Base-by-base conservation (phyloP, 2,113 vertebrate species). In the Progne subis region DNA sequence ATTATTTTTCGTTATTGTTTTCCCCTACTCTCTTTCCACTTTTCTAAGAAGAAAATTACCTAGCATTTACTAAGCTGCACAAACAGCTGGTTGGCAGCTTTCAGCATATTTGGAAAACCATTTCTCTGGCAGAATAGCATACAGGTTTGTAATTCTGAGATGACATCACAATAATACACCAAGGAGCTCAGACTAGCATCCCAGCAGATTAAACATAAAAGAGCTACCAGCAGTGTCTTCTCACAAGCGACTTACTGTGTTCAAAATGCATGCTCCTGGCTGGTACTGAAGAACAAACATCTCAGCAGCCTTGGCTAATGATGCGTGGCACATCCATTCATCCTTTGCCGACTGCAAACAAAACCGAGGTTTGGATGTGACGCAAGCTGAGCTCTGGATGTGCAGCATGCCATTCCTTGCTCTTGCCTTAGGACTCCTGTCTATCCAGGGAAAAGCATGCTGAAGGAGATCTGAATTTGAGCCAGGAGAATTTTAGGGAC, bases 21-120 rank as follows among this genome's bases (percentile, higher is more conserved):
- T 61, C 18, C 61, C 34, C 46, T 76, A 68, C 19, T 81, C 34
- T 88, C 47, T 65, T 80, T 70, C 72, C 56, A 60, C 29, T 83
- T 94, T 76, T 53, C 65, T 69, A 81, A 90, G 72, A 88, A 91
- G 83, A 97, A 95, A 89, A 96, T 94, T 90, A 61, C 86, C 68
- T 86, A 86, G 86, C 72, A 86, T 95, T 96, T 93, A 53, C 76
- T 75, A 81, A 95, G 82, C 92, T 64, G 85, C 90, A 88, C 82
- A 91, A 95, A 83, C 72, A 96, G 46, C 56, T 88, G 13, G 76
- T 78, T 86, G 90, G 86, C 72, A 95, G 88, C 86, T 88, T 83
- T 88, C 80, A 69, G 86, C 37, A 9, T 83, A 86, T 92, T 90
- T 96, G 65, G 72, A 90, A 86, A 96, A 96, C 61, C 23, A 82